These are phyloP conservation scores for Calosoma granatense DNA, from an alignment of 1,140 invertebrate genomes.

Conservation along the genomic window DNA sequence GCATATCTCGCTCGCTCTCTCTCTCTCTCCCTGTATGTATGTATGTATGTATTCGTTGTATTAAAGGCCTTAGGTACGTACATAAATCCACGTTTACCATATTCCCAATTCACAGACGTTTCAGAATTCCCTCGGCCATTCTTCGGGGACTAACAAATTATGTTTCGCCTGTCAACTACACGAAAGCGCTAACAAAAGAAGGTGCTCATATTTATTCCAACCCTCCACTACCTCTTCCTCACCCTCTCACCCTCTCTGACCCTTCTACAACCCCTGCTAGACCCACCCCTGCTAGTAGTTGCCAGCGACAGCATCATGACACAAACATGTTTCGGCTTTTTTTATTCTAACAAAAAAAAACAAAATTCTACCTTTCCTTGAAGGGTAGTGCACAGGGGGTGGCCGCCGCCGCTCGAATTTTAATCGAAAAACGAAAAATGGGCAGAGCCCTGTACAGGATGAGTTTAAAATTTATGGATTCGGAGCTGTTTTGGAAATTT, in stretches of 20 bases:
- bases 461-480: neutral
- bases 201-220: constrained; percentile 6
- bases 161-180: constrained; percentile 21
- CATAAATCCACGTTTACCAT: constrained; percentile 27
- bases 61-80: too few species aligned
- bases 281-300: neutral
- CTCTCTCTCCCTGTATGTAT: too few species aligned
- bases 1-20: too few species aligned
- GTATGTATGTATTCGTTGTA: too few species aligned
- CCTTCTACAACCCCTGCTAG: constrained; percentile 5
- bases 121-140: constrained; percentile 14
- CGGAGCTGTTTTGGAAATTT: neutral
- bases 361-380: neutral
- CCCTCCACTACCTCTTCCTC: neutral
- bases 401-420: neutral
- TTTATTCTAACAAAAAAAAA: neutral
- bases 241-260: constrained; percentile 11
- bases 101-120: constrained; percentile 22
- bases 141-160: constrained; percentile 24
- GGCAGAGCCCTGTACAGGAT: neutral
- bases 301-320: too few species aligned
- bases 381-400: neutral
- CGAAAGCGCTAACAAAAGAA: constrained; percentile 12
- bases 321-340: neutral
- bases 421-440: constrained; percentile 6